Evolutionary conservation across 2,888 invertebrate species (phyloP).

Genomic region (Amitus sp.): DNA sequence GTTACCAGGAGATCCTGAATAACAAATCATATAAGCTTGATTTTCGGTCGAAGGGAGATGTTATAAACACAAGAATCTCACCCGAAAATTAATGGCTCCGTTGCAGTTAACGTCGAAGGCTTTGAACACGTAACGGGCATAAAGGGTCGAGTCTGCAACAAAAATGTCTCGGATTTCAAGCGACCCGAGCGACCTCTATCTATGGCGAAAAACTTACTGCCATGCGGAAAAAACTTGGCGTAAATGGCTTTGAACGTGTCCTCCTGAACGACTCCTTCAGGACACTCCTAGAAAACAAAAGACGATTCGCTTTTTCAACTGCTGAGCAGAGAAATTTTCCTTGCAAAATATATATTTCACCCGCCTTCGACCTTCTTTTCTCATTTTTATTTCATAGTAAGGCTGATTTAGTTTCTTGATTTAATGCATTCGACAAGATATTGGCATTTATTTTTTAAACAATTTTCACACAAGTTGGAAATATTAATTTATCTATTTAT

Average conservation of each 20-base stretch:
- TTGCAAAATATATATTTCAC: too few relatives aligned
- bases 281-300: slow-evolving; percentile 85
- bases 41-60: not conserved
- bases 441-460: too few relatives aligned
- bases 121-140: slow-evolving; percentile 99
- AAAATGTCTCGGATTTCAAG: too few relatives aligned
- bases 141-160: slow-evolving; percentile 90
- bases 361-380: too few relatives aligned
- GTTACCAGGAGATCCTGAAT: slow-evolving; percentile 91
- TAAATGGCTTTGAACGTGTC: slow-evolving; percentile 98
- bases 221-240: slow-evolving; percentile 97
- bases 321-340: too few relatives aligned
- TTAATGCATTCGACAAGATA: too few relatives aligned
- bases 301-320: not conserved
- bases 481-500: too few relatives aligned
- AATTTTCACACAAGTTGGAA: too few relatives aligned
- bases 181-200: too few relatives aligned
- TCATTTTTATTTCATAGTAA: too few relatives aligned
- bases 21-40: not conserved
- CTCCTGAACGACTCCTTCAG: slow-evolving; percentile 96
- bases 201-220: slow-evolving; percentile 93
- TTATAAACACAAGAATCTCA: slow-evolving; percentile 68
- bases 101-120: slow-evolving; percentile 98
- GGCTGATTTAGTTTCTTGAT: too few relatives aligned
- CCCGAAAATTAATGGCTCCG: slow-evolving; percentile 97